Evolutionary conservation across 2,797 vertebrate genomes (phyloP).

Genomic region (Siniperca undulata): DNA sequence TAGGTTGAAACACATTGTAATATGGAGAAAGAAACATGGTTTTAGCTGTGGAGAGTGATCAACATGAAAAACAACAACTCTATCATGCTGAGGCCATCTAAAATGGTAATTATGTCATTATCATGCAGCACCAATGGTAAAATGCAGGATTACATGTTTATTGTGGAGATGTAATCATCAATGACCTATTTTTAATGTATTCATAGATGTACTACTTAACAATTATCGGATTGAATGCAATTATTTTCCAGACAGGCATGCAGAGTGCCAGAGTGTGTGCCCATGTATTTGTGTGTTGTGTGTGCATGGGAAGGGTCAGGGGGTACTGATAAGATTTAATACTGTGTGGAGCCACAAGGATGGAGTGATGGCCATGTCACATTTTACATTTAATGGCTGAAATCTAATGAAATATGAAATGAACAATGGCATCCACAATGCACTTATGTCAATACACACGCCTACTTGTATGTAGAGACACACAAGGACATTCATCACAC

Average conservation of each 20-base stretch:
- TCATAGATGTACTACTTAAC: constrained; percentile 52
- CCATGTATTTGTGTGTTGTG: constrained; percentile 1
- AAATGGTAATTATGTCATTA: constrained; percentile 54
- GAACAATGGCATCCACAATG: constrained; percentile 30
- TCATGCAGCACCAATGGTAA: constrained; percentile 25
- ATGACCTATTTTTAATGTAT: constrained; percentile 55
- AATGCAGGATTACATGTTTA: constrained; percentile 43
- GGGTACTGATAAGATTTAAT: constrained; percentile 27
- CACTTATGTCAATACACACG: constrained; percentile 24
- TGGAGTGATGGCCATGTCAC: constrained; percentile 28
- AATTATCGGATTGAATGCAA: constrained; percentile 49
- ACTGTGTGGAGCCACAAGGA: constrained; percentile 1
- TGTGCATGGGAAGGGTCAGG: not conserved
- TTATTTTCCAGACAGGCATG: constrained; percentile 39
- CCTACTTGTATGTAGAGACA: constrained; percentile 15
- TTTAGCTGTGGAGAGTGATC: constrained; percentile 1
- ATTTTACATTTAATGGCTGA: constrained; percentile 38
- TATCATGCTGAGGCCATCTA: constrained; percentile 49
- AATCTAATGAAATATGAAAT: constrained; percentile 47
- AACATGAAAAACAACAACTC: constrained; percentile 16
- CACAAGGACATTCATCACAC: constrained; percentile 36
- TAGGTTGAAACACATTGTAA: not conserved
- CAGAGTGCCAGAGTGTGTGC: not conserved
- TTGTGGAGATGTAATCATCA: constrained; percentile 50
- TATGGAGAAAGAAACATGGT: not conserved